Percentiles rank a stretch among this genome's conserved stretches.
Conservation (phyloP, 2,113 vertebrate genomes). For the Pyxicephalus adspersus region DNA sequence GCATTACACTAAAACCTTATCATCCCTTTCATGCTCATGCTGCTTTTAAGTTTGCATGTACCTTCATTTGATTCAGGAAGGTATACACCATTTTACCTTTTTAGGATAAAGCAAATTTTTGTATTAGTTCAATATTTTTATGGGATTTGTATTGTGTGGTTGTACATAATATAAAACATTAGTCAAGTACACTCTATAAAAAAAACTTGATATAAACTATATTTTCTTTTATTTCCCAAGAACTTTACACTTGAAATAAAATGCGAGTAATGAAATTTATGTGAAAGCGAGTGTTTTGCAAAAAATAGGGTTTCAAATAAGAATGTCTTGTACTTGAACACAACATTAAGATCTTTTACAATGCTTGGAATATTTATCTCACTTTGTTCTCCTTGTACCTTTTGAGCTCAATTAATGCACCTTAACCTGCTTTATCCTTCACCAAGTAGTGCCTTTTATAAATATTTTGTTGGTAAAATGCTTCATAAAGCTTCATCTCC, state of each 20-base stretch:
- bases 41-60: too few species aligned
- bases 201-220: conserved; percentile 1
- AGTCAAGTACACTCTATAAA: not conserved
- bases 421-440: conserved; percentile 45
- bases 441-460: conserved; percentile 18
- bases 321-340: conserved; percentile 23
- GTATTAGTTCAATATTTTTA: too few species aligned
- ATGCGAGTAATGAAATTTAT: not conserved
- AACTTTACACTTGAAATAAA: conserved; percentile 20
- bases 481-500: not conserved
- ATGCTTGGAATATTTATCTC: conserved; percentile 1
- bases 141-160: too few species aligned
- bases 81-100: too few species aligned
- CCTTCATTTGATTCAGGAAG: too few species aligned
- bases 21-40: too few species aligned
- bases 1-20: too few species aligned
- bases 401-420: conserved; percentile 40
- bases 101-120: too few species aligned
- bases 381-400: conserved; percentile 32
- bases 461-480: conserved; percentile 28
- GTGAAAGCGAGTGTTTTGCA: conserved; percentile 16
- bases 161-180: not conserved
- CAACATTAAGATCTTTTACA: conserved; percentile 38
- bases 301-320: conserved; percentile 8
- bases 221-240: conserved; percentile 10